Base-by-base conservation (phyloP, 2,113 vertebrate genomes). In the Catharus minimus region DNA sequence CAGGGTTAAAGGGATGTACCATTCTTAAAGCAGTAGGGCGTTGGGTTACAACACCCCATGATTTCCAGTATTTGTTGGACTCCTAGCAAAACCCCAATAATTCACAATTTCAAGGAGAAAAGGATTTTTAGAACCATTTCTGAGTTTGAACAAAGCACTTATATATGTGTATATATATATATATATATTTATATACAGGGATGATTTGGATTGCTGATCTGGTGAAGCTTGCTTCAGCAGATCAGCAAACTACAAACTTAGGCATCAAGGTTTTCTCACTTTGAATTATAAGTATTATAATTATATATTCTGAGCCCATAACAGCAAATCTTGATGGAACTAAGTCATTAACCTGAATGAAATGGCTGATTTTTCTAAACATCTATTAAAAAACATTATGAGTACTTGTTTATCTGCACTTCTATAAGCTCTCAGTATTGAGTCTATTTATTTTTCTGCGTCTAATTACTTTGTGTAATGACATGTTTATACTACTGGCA, bases 381-480 rank as follows among this genome's bases (percentile, higher is more conserved):
- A 44, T 76, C 61, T 89, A 89, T 95, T 93, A 86, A 86, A 94
- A 96, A 89, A 78, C 77, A 88, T 92, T 86, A 73, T 79, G 73
- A 92, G 56, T 58, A 74, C 74, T 93, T 95, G 68, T 95, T 95
- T 94, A 87, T 86, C 79, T 81, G 72, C 62, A 88, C 79, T 82
- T 91, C 79, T 89, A 32, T 88, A 92, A 92, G 74, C 62, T 84
- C 62, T 62, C 76, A 82, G n/a, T 61, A 56, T 90, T 86, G 66
- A 95, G 90, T 86, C 79, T 92, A 91, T 93, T 94, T 95, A 75
- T 83, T 95, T 96, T 91, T 92, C 77, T 88, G 71, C 88, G 92
- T 92, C 82, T 96, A 96, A 96, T 96, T 96, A 91, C 65, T 90
- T 89, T 91, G 61, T 79, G 93, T 96, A 93, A 94, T 95, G 82